Conservation (phyloP, 2,888 invertebrate genomes). For the Lithophane semibrunnea region DNA sequence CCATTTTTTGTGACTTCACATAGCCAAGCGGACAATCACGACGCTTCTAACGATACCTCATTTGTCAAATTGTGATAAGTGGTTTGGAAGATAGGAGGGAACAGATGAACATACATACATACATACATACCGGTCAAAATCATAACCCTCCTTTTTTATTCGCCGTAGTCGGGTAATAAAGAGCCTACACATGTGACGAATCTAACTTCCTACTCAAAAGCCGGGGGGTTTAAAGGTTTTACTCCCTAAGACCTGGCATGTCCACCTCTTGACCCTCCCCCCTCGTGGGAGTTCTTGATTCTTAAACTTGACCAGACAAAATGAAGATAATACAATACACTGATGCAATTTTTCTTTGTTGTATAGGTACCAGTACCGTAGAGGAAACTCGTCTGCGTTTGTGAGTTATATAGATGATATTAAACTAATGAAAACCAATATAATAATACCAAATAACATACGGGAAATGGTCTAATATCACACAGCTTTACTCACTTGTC, state of each 20-base stretch:
- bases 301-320: background rate
- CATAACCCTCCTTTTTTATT: too few relatives aligned
- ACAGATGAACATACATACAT: too few relatives aligned
- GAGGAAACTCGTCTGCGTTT: constrained; percentile 71
- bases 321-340: background rate
- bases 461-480: constrained; percentile 58
- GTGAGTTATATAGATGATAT: constrained; percentile 78
- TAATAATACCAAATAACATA: constrained; percentile 65
- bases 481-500: constrained; percentile 50
- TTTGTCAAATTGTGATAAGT: too few relatives aligned
- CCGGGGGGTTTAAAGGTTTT: background rate
- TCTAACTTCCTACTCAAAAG: background rate
- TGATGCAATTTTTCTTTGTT: constrained; percentile 69
- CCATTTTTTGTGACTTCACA: too few relatives aligned
- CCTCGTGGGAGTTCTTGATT: background rate
- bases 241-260: background rate
- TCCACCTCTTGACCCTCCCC: too few relatives aligned
- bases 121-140: too few relatives aligned
- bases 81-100: too few relatives aligned
- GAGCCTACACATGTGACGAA: background rate
- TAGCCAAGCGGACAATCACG: too few relatives aligned
- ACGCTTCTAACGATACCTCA: too few relatives aligned
- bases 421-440: constrained; percentile 67
- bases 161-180: too few relatives aligned
- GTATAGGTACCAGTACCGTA: constrained; percentile 79